These are phyloP conservation scores for Triops longicaudatus DNA, from an alignment of 1,140 invertebrate genomes.

Conservation along the genomic window DNA sequence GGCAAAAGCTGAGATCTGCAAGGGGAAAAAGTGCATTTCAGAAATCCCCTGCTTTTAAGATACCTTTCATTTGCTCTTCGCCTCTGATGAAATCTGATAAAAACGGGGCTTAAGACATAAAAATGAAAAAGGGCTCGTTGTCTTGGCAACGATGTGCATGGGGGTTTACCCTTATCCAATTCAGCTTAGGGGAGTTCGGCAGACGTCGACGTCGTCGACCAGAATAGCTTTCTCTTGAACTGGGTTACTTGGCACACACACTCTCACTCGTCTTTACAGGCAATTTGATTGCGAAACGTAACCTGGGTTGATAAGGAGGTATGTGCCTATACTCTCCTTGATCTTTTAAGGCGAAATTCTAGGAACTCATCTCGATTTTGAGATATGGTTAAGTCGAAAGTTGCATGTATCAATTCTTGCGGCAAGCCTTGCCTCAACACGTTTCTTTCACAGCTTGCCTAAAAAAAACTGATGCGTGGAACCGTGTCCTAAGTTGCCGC, in stretches of 20 bases:
- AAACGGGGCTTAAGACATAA: too few species aligned
- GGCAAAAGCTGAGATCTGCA: background rate
- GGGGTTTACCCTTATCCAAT: background rate
- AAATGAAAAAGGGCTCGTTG: background rate
- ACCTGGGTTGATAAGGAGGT: background rate
- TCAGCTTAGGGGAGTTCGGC: background rate
- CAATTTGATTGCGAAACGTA: slow-evolving; percentile 2
- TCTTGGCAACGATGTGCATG: background rate
- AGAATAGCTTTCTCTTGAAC: background rate
- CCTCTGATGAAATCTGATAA: background rate
- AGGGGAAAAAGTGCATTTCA: background rate
- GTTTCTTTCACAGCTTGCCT: too few species aligned
- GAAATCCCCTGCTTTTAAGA: too few species aligned
- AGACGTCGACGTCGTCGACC: slow-evolving; percentile 1
- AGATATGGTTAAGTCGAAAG: too few species aligned
- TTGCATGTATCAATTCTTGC: too few species aligned
- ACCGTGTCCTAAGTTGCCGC: too few species aligned
- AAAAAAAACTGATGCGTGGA: too few species aligned
- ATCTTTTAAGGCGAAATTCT: background rate
- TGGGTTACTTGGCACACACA: background rate
- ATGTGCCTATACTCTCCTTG: background rate
- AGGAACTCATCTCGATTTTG: too few species aligned
- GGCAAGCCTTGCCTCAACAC: too few species aligned
- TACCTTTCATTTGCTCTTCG: too few species aligned
- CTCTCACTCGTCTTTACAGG: background rate